Evolutionary conservation across 1,140 invertebrate genomes (phyloP), one percentile per base, ranked within the genome.

Genomic region (Heliothis subflexa): DNA sequence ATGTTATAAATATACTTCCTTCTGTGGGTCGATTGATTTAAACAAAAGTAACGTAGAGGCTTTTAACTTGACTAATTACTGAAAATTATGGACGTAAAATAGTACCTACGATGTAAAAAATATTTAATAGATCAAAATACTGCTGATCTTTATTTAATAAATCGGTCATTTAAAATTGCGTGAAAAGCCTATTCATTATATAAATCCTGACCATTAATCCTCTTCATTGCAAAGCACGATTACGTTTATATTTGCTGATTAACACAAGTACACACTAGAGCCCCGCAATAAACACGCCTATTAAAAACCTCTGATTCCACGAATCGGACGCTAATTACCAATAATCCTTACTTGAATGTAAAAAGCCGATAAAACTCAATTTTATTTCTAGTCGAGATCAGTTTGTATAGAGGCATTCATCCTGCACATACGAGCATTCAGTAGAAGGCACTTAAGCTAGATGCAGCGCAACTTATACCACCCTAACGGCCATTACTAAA

Each of bases 301-400:
- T 55, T 10, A 21, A 55, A 21, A 55, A 54, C 52, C 54, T 12
- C 11, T 55, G 18, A 55, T 21, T 21, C 54, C 9, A 55, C 18
- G 21, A 55, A 55, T 55, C 54, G 54, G 54, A 55, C 54, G 54
- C 54, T 55, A 55, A 55, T 55, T 55, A 55, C 7, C 54, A 16
- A 55, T 55, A 55, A 55, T 55, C 54, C 54, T 52, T 52, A 52
- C 54, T 21, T 59, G 55, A 59, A 59, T 3, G 25, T 59, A 10
- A 59, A 59, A 59, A 25, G 55, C 21, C 11, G 55, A 28, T 59
- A 59, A n/a, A 14, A 14, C 55, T 25, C 21, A 13, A 25, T 59
- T 59, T 59, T 28, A 25, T 59, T 45, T 21, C 18, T 12, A 47
- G 45, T 11, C 10, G 13, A 66, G 62, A 66, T 12, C 40, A 47